Percentiles rank a stretch among this genome's conserved stretches.
phyloP scores from a whole-genome alignment of 2,113 vertebrate genomes.

The Mixornis gularis region DNA sequence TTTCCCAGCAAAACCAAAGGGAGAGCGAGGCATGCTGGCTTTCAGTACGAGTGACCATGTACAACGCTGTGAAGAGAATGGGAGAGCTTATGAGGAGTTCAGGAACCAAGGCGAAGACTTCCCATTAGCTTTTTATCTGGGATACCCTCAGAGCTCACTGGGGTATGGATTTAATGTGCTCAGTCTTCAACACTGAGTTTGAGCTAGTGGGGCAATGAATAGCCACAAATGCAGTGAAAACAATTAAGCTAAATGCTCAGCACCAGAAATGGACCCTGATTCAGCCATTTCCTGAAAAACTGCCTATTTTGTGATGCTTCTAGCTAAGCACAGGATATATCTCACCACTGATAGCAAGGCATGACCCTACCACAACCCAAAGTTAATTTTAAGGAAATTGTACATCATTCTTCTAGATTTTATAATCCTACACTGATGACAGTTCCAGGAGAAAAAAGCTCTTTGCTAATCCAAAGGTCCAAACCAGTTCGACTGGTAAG shows the following conservation, averaged over 20 bases:
- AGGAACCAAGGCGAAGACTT: constrained; percentile 61
- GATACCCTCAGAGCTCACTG: background rate
- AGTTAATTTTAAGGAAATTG: background rate
- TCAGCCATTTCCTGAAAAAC: background rate
- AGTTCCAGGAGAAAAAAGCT: constrained; percentile 12
- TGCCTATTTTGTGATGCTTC: background rate
- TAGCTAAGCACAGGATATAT: background rate
- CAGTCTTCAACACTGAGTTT: background rate
- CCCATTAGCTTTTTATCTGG: background rate
- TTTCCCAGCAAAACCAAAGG: constrained; percentile 16
- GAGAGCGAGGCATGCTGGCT: constrained; percentile 2
- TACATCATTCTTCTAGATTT: background rate
- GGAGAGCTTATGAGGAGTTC: constrained; percentile 6
- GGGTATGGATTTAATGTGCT: background rate
- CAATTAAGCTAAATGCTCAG: background rate
- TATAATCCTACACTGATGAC: background rate
- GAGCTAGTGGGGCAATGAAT: background rate
- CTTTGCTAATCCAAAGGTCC: constrained; percentile 7
- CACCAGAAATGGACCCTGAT: background rate
- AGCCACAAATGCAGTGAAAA: background rate
- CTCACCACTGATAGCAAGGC: constrained; percentile 20
- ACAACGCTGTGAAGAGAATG: constrained; percentile 17
- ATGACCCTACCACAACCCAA: constrained; percentile 1
- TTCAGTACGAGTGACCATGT: background rate
- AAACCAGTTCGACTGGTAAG: constrained; percentile 29